These are phyloP conservation scores for Tyrannus savana DNA, from an alignment of 2,113 vertebrate genomes.

Conservation along the genomic window DNA sequence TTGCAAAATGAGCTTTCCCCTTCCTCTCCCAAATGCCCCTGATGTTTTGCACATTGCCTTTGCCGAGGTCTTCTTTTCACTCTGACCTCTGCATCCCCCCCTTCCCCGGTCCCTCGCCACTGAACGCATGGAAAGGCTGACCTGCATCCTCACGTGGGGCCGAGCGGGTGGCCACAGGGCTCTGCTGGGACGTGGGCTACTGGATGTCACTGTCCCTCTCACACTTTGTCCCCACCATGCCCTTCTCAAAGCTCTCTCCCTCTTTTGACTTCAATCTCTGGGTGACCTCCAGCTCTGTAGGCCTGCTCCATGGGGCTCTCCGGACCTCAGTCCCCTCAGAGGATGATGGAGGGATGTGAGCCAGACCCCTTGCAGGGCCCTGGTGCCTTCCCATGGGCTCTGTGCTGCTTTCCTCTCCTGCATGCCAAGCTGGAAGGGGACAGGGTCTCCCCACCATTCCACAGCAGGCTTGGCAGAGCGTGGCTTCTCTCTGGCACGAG, in stretches of 20 bases:
- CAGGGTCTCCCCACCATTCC: background rate
- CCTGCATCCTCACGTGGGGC: rapidly evolving
- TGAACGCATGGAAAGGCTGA: rapidly evolving
- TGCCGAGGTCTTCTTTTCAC: background rate
- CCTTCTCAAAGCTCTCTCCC: background rate
- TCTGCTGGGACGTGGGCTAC: background rate
- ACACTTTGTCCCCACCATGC: background rate
- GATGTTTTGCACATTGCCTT: conserved; percentile 55
- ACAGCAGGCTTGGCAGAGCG: background rate
- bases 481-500: background rate
- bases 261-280: background rate
- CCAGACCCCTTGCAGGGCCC: background rate
- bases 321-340: rapidly evolving
- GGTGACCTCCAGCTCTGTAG: background rate
- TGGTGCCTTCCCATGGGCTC: background rate
- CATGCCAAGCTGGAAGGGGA: background rate
- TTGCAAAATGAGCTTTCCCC: conserved; percentile 64
- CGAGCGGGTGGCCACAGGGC: rapidly evolving
- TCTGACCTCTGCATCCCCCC: background rate
- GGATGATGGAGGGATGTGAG: background rate
- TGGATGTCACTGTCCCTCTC: background rate
- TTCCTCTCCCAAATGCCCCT: conserved; percentile 57
- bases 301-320: background rate
- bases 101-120: background rate
- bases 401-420: background rate